Base-by-base conservation (phyloP, 2,113 vertebrate genomes). In the Seriola dumerili region DNA sequence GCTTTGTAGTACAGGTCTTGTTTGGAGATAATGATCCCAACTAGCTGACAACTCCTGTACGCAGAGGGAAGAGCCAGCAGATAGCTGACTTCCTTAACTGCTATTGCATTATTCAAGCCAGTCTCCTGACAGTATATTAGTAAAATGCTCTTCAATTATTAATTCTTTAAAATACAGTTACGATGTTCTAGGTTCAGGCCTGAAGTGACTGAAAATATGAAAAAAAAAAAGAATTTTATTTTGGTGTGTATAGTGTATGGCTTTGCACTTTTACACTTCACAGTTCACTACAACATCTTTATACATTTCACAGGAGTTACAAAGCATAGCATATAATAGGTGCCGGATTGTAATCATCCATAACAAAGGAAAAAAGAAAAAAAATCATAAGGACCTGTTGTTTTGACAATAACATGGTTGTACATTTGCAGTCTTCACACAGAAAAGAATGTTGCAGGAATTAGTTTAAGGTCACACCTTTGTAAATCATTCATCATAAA, bases 21-120 rank as follows among this genome's bases (percentile, higher is more conserved):
- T 90, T 85, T 81, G 76, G 62, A 80, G 76, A 88, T 88, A 87
- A 91, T 89, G 84, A 90, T 86, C 87, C 72, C 44, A 65, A 79
- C 62, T 81, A 78, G 79, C 83, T 89, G 89, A 89, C 80, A 68
- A 52, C 76, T 86, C 69, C 29, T 80, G 16, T 75, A 17, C 66
- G 83, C 78, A 21, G 78, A 52, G 38, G 42, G 16, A 54, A 71
- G 44, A 80, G 44, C 36, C 50, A 68, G 61, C 68, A 65, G 25
- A 83, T 62, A 50, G 76, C 85, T 63, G 79, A 69, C 68, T 77
- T 38, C 48, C 25, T 78, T 46, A 71, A 76, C 81, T 19, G 8
- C 66, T 9, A 0, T 65, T 80, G 19, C 83, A 85, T 69, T 85
- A 81, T 86, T 79, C 40, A 85, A 73, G 34, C 70, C n/a, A 21